Evolutionary conservation across 1,140 invertebrate genomes (phyloP), one percentile per base, ranked within the genome.

Genomic region (Cotesia glomerata): DNA sequence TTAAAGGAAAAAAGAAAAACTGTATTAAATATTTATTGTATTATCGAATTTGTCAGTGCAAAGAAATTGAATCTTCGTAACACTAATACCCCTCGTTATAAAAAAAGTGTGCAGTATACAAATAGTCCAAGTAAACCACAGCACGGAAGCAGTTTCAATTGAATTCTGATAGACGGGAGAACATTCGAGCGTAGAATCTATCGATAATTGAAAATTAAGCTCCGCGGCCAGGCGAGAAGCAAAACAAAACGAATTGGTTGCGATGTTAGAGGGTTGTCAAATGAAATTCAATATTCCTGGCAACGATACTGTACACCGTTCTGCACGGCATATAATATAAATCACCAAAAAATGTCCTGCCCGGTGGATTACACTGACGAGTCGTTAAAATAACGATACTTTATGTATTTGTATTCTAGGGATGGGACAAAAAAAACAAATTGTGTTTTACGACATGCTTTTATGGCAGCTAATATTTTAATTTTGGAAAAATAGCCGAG

Each of bases 131-230:
- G 59, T 59, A 70, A 59, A 62, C 35, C 36, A 61, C 35, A 26
- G 39, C 59, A 62, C 45, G 54, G 58, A 66, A 75, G 65, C 64
- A 26, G 7, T 14, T 72, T 65, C 64, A 69, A 77, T 74, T 62
- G 58, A 76, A 69, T 73, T 66, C 52, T 14, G 64, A 67, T 67
- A 8, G 36, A 14, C 39, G 56, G 11, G 56, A n/a, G 54, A 45
- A 67, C 62, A 52, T 14, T 13, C 51, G 18, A 66, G 49, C 66
- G 59, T 52, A 72, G 54, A 61, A 71, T 77, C 69, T 70, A 14
- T 36, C 35, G 76, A 75, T 80, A 78, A 80, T 80, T 78, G 79
- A 73, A 78, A 74, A 80, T 78, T 79, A 76, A 79, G 72, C 78
- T 74, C 59, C 16, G 34, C 63, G 68, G 63, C 52, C 11, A 61